Evolutionary conservation across 2,797 vertebrate genomes (phyloP).

Genomic region (Pangasius larnaudii): DNA sequence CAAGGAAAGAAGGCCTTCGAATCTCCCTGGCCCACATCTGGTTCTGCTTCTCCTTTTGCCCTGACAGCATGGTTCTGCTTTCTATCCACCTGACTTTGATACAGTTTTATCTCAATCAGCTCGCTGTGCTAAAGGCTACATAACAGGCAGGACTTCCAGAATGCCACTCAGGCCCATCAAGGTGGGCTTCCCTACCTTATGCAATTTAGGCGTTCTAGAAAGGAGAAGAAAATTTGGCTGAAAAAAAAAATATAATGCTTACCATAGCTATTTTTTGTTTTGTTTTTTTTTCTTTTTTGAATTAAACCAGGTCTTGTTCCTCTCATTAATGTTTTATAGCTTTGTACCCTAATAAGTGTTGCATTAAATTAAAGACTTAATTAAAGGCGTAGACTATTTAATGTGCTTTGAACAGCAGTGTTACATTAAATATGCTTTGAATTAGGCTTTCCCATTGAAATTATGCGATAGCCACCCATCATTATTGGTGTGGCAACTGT

Average conservation of each 20-base stretch:
- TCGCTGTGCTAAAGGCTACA: slow-evolving; percentile 47
- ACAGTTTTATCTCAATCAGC: slow-evolving; percentile 54
- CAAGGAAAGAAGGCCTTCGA: slow-evolving; percentile 73
- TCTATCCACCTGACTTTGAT: slow-evolving; percentile 63
- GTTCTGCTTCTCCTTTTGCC: slow-evolving; percentile 68
- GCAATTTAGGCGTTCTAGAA: neutral
- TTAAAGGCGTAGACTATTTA: slow-evolving; percentile 41
- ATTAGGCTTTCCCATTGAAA: slow-evolving; percentile 32
- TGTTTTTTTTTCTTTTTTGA: slow-evolving; percentile 30
- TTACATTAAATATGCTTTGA: slow-evolving; percentile 45
- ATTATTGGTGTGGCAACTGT: slow-evolving; percentile 48
- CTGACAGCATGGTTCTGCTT: slow-evolving; percentile 61
- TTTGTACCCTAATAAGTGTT: slow-evolving; percentile 50
- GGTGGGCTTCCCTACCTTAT: slow-evolving; percentile 29
- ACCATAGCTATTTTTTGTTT: slow-evolving; percentile 30
- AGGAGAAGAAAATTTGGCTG: neutral
- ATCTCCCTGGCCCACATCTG: slow-evolving; percentile 77
- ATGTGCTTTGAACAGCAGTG: slow-evolving; percentile 37
- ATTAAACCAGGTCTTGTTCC: slow-evolving; percentile 47
- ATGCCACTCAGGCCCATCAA: slow-evolving; percentile 24
- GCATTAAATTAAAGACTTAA: slow-evolving; percentile 47
- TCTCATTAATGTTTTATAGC: slow-evolving; percentile 56
- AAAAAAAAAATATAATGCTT: slow-evolving; percentile 21
- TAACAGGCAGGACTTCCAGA: slow-evolving; percentile 35
- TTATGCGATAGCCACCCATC: slow-evolving; percentile 46